Conservation (phyloP, 2,888 invertebrate species). For the Rhodophaea formosa region DNA sequence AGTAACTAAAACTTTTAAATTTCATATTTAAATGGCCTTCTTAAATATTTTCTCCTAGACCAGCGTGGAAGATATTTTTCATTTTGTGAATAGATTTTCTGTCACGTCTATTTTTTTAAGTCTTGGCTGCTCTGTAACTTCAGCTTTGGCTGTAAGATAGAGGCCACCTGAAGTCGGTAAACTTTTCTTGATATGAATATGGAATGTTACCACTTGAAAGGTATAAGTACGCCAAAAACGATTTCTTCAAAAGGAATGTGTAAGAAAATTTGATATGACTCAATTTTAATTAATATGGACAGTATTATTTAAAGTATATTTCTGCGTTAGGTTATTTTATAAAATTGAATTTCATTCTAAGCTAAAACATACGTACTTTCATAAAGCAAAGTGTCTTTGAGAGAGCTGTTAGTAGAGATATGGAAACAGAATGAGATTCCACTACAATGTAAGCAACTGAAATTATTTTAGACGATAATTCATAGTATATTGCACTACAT, state of each 20-base stretch:
- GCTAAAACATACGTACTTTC: too few species aligned
- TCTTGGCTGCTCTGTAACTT: too few species aligned
- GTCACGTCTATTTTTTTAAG: too few species aligned
- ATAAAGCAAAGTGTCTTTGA: neutral
- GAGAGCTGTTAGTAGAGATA: constrained; percentile 23
- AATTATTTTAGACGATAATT: neutral
- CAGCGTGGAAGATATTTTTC: too few species aligned
- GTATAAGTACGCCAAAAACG: constrained; percentile 12
- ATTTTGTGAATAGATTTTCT: too few species aligned
- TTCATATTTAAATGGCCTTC: too few species aligned
- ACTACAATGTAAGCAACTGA: neutral
- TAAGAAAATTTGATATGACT: constrained; percentile 16
- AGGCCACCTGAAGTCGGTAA: too few species aligned
- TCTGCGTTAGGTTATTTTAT: neutral
- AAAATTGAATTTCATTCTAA: neutral
- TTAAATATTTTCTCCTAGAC: too few species aligned
- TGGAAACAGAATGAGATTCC: constrained; percentile 18
- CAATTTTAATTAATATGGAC: constrained; percentile 20
- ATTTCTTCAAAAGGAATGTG: constrained; percentile 13
- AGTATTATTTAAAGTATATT: constrained; percentile 5
- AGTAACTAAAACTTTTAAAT: too few species aligned
- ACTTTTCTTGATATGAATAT: neutral
- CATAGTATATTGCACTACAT: constrained; percentile 18
- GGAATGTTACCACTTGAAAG: constrained; percentile 11
- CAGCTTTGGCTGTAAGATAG: too few species aligned